Percentiles rank a stretch among this genome's conserved stretches.
Conservation (phyloP, 2,888 invertebrate species). For the Blastobasis lacticolella region DNA sequence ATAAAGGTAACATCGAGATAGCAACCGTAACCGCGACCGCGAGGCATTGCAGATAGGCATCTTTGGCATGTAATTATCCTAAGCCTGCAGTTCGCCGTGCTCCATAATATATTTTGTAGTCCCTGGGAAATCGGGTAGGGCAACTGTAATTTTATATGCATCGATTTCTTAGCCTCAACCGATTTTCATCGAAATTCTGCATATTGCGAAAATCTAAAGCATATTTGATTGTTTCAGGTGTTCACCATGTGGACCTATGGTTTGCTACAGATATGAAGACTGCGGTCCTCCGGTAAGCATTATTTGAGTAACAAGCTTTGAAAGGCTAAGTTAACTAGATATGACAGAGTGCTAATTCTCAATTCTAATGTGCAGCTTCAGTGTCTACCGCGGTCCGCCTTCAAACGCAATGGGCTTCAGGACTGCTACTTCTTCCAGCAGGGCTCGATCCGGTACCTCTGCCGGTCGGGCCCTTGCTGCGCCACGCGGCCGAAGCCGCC, state of each 20-base stretch:
- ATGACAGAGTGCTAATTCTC: too few relatives aligned
- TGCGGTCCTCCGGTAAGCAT: slow-evolving; percentile 62
- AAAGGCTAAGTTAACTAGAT: too few relatives aligned
- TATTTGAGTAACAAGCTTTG: background rate
- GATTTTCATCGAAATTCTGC: background rate
- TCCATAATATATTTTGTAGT: too few relatives aligned
- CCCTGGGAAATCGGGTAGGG: too few relatives aligned
- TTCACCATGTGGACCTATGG: slow-evolving; percentile 64
- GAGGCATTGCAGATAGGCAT: too few relatives aligned
- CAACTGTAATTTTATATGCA: too few relatives aligned
- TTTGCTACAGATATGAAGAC: slow-evolving; percentile 70
- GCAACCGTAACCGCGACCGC: too few relatives aligned
- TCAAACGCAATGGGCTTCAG: slow-evolving; percentile 69
- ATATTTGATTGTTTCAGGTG: slow-evolving; percentile 39
- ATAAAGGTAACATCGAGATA: too few relatives aligned
- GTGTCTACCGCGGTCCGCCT: slow-evolving; percentile 67
- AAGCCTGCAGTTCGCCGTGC: too few relatives aligned
- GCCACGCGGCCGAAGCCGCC: slow-evolving; percentile 47
- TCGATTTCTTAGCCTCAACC: too few relatives aligned
- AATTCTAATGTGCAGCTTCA: slow-evolving; percentile 43
- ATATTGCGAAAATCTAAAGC: slow-evolving; percentile 24
- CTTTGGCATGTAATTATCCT: too few relatives aligned
- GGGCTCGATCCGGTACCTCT: slow-evolving; percentile 66
- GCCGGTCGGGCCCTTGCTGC: slow-evolving; percentile 49
- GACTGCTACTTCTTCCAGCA: slow-evolving; percentile 69